Evolutionary conservation across 2,888 invertebrate genomes (phyloP), one percentile per base, ranked within the genome.

Genomic region (Megaustenia siamemsis): DNA sequence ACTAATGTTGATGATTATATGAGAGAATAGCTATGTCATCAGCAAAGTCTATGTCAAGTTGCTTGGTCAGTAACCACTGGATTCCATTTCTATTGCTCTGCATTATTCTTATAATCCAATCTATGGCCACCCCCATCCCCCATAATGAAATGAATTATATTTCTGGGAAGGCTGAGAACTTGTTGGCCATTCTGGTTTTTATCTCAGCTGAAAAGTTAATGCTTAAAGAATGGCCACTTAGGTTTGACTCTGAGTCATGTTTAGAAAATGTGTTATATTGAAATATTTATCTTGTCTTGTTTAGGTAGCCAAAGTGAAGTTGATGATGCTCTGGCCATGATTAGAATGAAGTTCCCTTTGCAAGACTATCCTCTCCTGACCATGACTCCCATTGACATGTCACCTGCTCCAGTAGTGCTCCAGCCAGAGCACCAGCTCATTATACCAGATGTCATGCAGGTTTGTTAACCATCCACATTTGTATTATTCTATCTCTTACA

Each of bases 281-380:
- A n/a, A n/a, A n/a, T 18, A 69, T 71, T 83, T 24, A 71, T 66
- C 32, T 32, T 35, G 15, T 35, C 21, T 68, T 82, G 86, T 86
- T 0, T 86, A 96, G 97, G 97, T 90, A 95, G 96, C 75, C 96
- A 96, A 90, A 95, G 94, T 89, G 97, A 97, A 93, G 97, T 98
- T 89, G 96, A 96, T 89, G 95, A 96, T 88, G 98, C 98, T 56
- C 94, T 98, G 94, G 96, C 96, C 90, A 95, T 97, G 95, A 97
- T 99, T 89, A 96, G 97, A 90, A 96, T 96, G 89, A 96, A 96
- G 94, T 97, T 98, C 93, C 98, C 98, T 10, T 94, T 95, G 89
- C 96, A 96, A 91, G 96, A 96, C 90, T 97, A 96, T 94, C 97
- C 97, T 0, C 96, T 96, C 88, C 95, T 98, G 86, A 96, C 97